phyloP scores from a whole-genome alignment of 2,113 vertebrate species.

The Phoxinus phoxinus region DNA sequence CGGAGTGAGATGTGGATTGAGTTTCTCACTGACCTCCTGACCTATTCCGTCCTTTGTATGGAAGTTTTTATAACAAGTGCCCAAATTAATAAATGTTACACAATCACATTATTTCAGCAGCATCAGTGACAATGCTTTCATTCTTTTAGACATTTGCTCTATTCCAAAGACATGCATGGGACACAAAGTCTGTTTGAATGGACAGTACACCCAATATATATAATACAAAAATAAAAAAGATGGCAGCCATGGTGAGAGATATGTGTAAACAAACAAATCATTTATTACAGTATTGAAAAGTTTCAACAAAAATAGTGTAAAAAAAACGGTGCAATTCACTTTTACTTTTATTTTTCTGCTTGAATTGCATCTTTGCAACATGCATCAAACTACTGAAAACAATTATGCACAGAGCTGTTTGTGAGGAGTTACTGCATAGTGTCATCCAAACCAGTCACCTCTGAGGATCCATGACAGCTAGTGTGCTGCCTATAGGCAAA shows the following conservation, averaged over 20 bases:
- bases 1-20: conserved; percentile 18
- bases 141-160: neutral
- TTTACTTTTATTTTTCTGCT: neutral
- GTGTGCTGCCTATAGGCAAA: neutral
- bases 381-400: neutral
- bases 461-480: neutral
- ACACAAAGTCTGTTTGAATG: too few species aligned
- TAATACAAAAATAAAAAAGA: too few species aligned
- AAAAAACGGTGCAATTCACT: neutral
- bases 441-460: neutral
- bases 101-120: neutral
- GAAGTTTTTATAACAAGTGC: conserved; percentile 24
- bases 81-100: conserved; percentile 11
- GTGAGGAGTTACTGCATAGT: neutral
- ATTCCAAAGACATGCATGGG: neutral
- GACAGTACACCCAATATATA: too few species aligned
- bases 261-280: too few species aligned
- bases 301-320: neutral
- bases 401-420: neutral
- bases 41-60: neutral
- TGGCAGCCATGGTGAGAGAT: too few species aligned
- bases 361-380: neutral
- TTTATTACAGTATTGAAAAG: too few species aligned
- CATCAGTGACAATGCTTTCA: neutral
- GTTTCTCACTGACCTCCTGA: conserved; percentile 38